Conservation (phyloP, 1,140 invertebrate species). For the Drosophila nikananu region DNA sequence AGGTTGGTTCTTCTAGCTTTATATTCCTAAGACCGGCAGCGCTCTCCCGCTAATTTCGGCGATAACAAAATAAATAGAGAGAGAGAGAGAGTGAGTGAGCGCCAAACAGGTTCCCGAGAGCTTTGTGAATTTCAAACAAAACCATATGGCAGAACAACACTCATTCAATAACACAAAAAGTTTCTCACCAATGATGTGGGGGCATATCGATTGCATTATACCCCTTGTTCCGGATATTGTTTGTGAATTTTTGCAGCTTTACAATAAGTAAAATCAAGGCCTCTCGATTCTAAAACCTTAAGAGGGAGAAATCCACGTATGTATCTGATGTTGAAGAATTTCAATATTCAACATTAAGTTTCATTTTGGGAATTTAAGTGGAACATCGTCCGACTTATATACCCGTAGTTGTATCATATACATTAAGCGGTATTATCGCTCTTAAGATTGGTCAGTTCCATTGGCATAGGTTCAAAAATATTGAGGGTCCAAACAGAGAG, state of each 20-base stretch:
- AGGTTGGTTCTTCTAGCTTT: background rate
- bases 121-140: slow-evolving; percentile 13
- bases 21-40: background rate
- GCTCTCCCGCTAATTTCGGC: slow-evolving; percentile 12
- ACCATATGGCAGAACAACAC: slow-evolving; percentile 11
- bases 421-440: background rate
- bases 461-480: slow-evolving; percentile 21
- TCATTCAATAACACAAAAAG: slow-evolving; percentile 4
- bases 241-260: background rate
- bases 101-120: slow-evolving; percentile 10
- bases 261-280: background rate
- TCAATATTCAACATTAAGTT: background rate
- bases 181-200: too few species aligned
- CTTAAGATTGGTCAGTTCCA: background rate
- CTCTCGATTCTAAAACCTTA: background rate
- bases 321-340: background rate
- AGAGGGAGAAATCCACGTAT: background rate
- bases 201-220: background rate
- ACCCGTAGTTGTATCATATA: background rate
- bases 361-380: background rate
- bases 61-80: slow-evolving; percentile 16
- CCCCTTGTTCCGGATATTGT: background rate
- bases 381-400: background rate
- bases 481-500: background rate
- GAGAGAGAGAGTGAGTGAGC: slow-evolving; percentile 5